Percentiles rank a stretch among this genome's conserved stretches.
Conservation (phyloP, 2,888 invertebrate species). For the Hyalella azteca region DNA sequence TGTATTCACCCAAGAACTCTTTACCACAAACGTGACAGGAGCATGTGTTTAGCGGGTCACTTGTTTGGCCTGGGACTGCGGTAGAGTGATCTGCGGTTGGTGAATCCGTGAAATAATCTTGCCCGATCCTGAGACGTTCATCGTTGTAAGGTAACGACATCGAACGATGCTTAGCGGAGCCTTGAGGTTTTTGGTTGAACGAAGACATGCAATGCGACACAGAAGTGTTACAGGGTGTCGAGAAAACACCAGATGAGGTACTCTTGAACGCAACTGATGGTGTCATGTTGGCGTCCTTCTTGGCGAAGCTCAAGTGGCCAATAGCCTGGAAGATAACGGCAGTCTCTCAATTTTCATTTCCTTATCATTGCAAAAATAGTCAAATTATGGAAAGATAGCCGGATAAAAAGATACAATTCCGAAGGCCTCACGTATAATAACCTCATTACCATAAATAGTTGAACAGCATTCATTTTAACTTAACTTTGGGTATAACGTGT, state of each 20-base stretch:
- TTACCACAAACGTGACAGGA: constrained; percentile 51
- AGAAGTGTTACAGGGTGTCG: not conserved
- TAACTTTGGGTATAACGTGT: no score
- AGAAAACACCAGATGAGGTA: no score
- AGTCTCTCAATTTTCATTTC: constrained; percentile 5
- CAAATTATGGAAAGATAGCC: no score
- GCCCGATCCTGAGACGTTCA: no score
- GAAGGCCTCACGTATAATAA: no score
- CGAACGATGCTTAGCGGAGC: not conserved
- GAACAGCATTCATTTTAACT: no score
- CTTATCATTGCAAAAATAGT: not conserved
- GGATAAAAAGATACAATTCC: no score
- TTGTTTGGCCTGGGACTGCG: not conserved
- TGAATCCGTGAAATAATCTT: no score
- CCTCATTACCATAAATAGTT: no score
- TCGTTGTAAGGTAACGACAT: not conserved
- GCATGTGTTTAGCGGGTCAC: not conserved
- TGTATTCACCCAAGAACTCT: constrained; percentile 54
- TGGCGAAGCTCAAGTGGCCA: not conserved
- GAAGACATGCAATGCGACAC: not conserved
- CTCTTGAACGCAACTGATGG: no score
- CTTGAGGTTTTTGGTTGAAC: not conserved
- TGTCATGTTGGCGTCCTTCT: constrained; percentile 26
- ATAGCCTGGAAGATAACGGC: constrained; percentile 26
- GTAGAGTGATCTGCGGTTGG: not conserved